A percentile compares a stretch with the other conserved stretches of the same genome.
Evolutionary conservation across 2,888 invertebrate genomes (phyloP).

Genomic region (Pterobdella sp.): DNA sequence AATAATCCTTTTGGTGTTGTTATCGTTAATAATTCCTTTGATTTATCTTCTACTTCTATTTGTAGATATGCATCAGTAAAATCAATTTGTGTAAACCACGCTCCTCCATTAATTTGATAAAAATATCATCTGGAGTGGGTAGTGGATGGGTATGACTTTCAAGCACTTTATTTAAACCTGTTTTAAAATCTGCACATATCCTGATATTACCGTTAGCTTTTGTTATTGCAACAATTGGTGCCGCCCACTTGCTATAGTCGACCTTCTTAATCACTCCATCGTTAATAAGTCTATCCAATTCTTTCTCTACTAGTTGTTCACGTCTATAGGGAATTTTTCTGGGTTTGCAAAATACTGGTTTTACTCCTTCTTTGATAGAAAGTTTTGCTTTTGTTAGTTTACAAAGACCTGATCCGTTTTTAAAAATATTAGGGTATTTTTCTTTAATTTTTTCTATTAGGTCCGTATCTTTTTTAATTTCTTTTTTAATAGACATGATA

Average conservation of each 20-base stretch:
- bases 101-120: no score
- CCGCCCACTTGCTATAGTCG: not conserved
- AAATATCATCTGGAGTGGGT: no score
- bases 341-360: not conserved
- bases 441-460: not conserved
- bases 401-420: not conserved
- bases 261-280: not conserved
- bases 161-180: not conserved
- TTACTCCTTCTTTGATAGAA: not conserved
- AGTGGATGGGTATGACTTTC: constrained; percentile 9
- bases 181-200: constrained; percentile 16
- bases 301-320: not conserved
- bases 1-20: no score
- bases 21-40: no score
- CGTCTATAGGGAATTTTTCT: constrained; percentile 1
- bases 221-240: not conserved
- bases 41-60: constrained; percentile 11
- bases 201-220: not conserved
- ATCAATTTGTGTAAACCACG: no score
- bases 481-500: no score
- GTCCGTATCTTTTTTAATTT: not conserved
- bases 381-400: constrained; percentile 1
- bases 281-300: constrained; percentile 3
- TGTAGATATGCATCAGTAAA: no score
- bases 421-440: constrained; percentile 5